A percentile compares a stretch with the other conserved stretches of the same genome.
phyloP scores from a whole-genome alignment of 37 sponge, comb jelly and placozoan genomes.

The Halichondria panicea region DNA sequence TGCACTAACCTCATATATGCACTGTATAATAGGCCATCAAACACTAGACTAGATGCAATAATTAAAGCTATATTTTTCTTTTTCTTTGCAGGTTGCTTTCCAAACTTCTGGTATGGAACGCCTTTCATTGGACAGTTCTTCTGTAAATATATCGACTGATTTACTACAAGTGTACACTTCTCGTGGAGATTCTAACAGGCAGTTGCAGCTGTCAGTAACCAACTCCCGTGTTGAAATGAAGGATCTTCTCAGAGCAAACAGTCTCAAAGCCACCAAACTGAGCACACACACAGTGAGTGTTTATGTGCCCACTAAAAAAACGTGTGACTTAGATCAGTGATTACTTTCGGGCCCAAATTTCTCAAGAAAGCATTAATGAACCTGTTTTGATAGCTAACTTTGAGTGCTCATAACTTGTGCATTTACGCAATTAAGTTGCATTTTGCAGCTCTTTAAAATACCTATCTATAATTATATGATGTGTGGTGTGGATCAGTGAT shows the following conservation, averaged over 20 bases:
- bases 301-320: too few relatives aligned
- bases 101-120: too few relatives aligned
- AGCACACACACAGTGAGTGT: neutral
- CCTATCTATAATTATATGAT: neutral
- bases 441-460: too few relatives aligned
- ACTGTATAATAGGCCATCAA: neutral
- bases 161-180: too few relatives aligned
- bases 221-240: neutral
- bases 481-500: neutral
- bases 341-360: too few relatives aligned
- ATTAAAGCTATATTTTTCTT: neutral
- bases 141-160: too few relatives aligned
- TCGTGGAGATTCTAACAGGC: too few relatives aligned
- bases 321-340: too few relatives aligned
- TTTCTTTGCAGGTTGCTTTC: neutral
- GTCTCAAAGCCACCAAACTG: slow-evolving; percentile 1
- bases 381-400: too few relatives aligned
- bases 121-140: neutral
- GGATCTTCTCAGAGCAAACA: neutral
- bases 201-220: slow-evolving; percentile 12
- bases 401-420: too few relatives aligned
- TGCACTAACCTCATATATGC: neutral
- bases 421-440: too few relatives aligned
- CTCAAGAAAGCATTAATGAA: too few relatives aligned
- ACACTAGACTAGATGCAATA: neutral